Base-by-base conservation (phyloP, 2,113 vertebrate species). In the Mirza zaza region DNA sequence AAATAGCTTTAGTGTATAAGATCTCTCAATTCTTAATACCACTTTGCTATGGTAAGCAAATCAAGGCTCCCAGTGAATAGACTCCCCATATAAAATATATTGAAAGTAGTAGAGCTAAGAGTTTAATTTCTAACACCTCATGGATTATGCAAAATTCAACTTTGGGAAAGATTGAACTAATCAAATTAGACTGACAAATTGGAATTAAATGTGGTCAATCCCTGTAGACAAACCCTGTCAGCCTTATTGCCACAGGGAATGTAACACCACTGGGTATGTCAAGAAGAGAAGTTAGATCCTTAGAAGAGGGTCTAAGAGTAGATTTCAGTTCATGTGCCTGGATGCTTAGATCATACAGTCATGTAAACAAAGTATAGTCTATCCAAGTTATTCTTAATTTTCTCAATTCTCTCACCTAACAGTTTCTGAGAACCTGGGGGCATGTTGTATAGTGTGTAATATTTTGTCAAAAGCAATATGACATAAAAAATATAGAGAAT, bases 401-500 rank as follows among this genome's bases (percentile, higher is more conserved):
- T 67, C 23, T 61, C 76, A 89, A 45, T 52, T 52, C 42, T 86
- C 11, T 83, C 36, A 34, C 34, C 52, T 63, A 61, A 79, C 17
- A 68, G 10, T 90, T 65, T 25, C 8, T n/a, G 4, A 36, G 42
- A 90, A 77, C 15, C 76, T 50, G 11, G 2, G 29, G 34, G 3
- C 9, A 45, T 90, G 70, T 87, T 95, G 17, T 73, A 50, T 34
- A 92, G 55, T 29, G 36, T 80, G 91, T 59, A 83, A 81, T 48
- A 36, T 34, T 94, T 75, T 67, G 21, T 50, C 1, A 0, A 85
- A 89, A 95, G 48, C 86, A 95, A 87, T 73, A 6, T 8, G 50
- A 39, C 39, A 87, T 57, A 77, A 86, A 93, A 95, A 95, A 89
- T 87, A 45, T 48, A 84, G 27, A 81, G 21, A 96, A 75, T 83